Evolutionary conservation across 2,888 invertebrate species (phyloP), one percentile per base, ranked within the genome.

Genomic region (Pollenia griseotomentosa): DNA sequence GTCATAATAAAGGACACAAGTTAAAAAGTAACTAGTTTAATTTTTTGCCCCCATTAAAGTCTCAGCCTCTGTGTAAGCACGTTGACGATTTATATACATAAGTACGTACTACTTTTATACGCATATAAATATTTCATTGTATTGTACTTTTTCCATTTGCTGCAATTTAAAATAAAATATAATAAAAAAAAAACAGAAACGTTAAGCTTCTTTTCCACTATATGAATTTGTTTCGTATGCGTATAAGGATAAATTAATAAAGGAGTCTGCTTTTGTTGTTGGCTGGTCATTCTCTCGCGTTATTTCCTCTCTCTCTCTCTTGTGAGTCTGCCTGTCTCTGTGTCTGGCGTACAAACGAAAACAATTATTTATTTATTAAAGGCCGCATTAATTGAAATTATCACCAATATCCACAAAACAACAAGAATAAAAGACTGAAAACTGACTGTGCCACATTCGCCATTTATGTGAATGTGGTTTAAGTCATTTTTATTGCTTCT

Each of bases 331-430:
- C 14, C 2, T 66, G 61, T 63, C 46, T 33, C 2, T 19, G 1
- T 66, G 55, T 63, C 53, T 33, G 70, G 14, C 9, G 44, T 44
- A 70, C 74, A 78, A 81, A 73, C 80, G 78, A 81, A 84, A 74
- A 75, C 77, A 88, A 89, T 89, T 86, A 88, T 88, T 89, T 85
- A 88, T 88, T 89, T 88, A 88, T 88, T 88, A 88, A 89, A 88
- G 86, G 78, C 86, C 40, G 84, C 83, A 88, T 88, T 89, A 89
- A 88, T 86, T 85, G 89, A 89, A 88, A 88, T 89, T 88, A 88
- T 89, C 87, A 79, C 81, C 82, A 79, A 75, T 79, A 70, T 68
- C 23, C 63, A 75, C 63, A 53, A 33, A 78, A 51, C 61, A 74
- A 79, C 68, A 73, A 73, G 12, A 74, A 74, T 23, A 33, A 48